Evolutionary conservation across 2,888 invertebrate genomes (phyloP), one percentile per base, ranked within the genome.

Genomic region (Diadromus collaris): DNA sequence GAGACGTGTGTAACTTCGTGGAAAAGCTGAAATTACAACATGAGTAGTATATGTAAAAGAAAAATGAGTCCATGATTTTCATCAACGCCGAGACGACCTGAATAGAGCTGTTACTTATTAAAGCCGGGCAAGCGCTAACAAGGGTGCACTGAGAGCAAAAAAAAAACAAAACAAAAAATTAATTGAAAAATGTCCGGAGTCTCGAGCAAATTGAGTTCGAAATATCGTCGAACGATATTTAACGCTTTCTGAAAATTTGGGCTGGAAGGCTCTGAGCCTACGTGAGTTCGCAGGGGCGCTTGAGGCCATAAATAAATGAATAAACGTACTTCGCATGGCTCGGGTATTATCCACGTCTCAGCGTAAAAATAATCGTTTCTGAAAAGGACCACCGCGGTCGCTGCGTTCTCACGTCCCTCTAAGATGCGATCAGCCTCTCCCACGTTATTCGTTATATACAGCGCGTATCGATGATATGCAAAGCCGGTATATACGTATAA

Each of bases 331-430:
- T n/a, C 16, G 7, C 29, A 27, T 56, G 13, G 16, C 13, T 27
- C 27, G 56, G n/a, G 16, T 16, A 41, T n/a, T 9, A 56, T 56
- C 24, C 29, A 27, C 56, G 6, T 56, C 27, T 13, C 27, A 5
- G 13, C 51, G n/a, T 56, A 44, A 61, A 38, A 75, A 70, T 67
- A 65, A 75, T 71, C 19, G 60, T 75, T 75, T 65, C 68, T 60
- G 69, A 68, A 70, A 78, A 75, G 80, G 76, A 76, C 81, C 81
- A 74, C 79, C 67, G 65, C 75, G 82, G 82, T 81, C 82, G 79
- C 54, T 41, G 58, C 81, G 74, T 82, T 82, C 82, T 81, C 82
- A 82, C 82, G 82, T 79, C 54, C 32, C 69, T 71, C 54, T 46
- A 63, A 77, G 80, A 82, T 76, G 81, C 76, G 76, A 81, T 79